phyloP scores from a whole-genome alignment of 2,113 vertebrate species.

The Naja naja region DNA sequence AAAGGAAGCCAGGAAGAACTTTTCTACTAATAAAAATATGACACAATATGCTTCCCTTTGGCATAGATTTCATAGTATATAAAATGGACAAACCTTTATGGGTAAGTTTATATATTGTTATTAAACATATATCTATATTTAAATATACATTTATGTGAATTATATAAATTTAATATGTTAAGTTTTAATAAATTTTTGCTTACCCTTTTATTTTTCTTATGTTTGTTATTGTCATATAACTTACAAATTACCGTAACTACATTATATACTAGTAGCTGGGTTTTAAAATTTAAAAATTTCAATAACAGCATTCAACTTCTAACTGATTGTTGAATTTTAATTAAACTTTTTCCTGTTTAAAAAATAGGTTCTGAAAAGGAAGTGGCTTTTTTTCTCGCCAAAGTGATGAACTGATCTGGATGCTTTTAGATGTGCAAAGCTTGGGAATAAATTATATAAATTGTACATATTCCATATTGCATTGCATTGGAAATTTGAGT shows the following conservation, averaged over 20 bases:
- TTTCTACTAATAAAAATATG: background rate
- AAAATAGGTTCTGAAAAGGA: background rate
- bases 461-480: background rate
- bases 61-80: background rate
- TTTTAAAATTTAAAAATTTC: background rate
- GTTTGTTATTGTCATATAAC: background rate
- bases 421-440: background rate
- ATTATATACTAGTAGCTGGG: background rate
- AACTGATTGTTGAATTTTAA: background rate
- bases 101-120: background rate
- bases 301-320: background rate
- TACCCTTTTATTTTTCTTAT: background rate
- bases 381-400: background rate
- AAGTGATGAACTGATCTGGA: background rate
- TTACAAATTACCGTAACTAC: background rate
- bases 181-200: background rate
- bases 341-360: background rate
- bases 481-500: background rate
- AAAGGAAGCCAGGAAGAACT: background rate
- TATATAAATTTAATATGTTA: background rate
- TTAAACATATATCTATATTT: background rate
- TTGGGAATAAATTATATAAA: background rate
- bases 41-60: background rate
- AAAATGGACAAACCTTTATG: background rate
- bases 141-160: background rate